Base-by-base conservation (phyloP, 35 echinoderm and acorn worm genomes). In the Amphiura filiformis region DNA sequence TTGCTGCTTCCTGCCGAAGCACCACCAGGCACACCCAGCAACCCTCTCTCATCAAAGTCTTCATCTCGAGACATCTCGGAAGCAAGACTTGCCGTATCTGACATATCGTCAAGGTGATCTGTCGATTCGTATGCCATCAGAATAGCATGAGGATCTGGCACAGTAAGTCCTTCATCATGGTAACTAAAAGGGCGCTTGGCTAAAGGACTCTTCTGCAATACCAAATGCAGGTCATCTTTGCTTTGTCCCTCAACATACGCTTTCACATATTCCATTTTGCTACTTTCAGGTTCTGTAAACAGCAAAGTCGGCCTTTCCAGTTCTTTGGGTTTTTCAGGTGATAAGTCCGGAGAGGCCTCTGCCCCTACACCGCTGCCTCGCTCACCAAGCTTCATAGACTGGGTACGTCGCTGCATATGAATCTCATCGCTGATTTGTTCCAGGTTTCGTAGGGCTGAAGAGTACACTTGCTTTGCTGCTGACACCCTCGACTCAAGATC, bases 391-490 rank as follows among this genome's bases (percentile, higher is more conserved):
- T 92, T 93, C 30, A 77, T 75, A 7, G 84, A 61, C 22, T 85
- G 84, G 13, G 70, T 86, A n/a, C 85, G 89, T 32, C 95, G 80
- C 39, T 94, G 86, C 41, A 82, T 75, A 49, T 97, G 95, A 33
- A 97, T 97, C 36, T 91, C 77, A 34, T 90, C 86, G 39, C 95
- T 97, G 39, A 97, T 97, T 79, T 91, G 88, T 82, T 97, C 95
- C 26, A 97, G 86, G 39, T 93, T 97, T 22, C 80, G 76, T 23
- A 97, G 82, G 5, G 95, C 95, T 35, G 77, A 77, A 38, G 90
- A 94, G 84, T 97, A 97, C 0, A 87, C 87, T 40, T 86, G 49
- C 75, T 97, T 97, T 30, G 95, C 86, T 32, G 14, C 12, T 17
- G 77, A 44, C 15, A 97, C 95, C 75, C 84, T 77, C 20, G 85